Evolutionary conservation across 1,140 invertebrate species (phyloP), one percentile per base, ranked within the genome.

Genomic region (Zeugodacus cucurbitae): DNA sequence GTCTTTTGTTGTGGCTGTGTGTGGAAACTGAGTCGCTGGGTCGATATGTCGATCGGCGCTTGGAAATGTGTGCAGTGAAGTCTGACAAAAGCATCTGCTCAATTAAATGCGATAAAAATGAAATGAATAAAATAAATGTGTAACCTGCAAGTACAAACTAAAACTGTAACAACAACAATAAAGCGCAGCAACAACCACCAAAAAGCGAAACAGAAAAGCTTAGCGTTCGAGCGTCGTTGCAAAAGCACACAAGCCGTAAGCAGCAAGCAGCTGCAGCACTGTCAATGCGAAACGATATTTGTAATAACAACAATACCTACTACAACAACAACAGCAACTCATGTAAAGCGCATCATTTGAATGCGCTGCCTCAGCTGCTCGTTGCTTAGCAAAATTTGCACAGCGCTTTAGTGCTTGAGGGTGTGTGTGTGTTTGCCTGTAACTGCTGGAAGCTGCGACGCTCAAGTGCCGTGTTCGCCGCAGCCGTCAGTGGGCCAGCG

Each of bases 21-120:
- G 14, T 70, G 64, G 58, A 62, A 62, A 70, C 32, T 82, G 41
- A 32, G 34, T 67, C 70, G 70, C 29, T 78, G 70, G 70, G 37
- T 78, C 70, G 70, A 78, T 78, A 78, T 78, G 70, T 78, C 70
- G 70, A 78, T 78, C 70, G 37, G 37, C 14, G 17, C 26, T n/a
- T n/a, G n/a, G 58, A 62, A 62, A 8, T 48, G 37, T 20, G 26
- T 17, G 34, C 70, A 48, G 44, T 82, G 8, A 14, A 34, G 14
- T 70, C 64, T 10, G 11, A 82, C 22, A 26, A 48, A 37, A 82
- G 41, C 74, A 82, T 82, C 37, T 82, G 74, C 41, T 82, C 41
- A 82, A 82, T 82, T 48, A 48, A 82, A 82, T 48, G 58, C 58
- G n/a, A 41, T 37, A 74, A 74, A 74, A 70, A 34, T 5, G 5